A percentile compares a stretch with the other conserved stretches of the same genome.
These are phyloP conservation scores for Maccullochella peelii DNA, from an alignment of 2,113 vertebrate genomes.

Conservation along the genomic window DNA sequence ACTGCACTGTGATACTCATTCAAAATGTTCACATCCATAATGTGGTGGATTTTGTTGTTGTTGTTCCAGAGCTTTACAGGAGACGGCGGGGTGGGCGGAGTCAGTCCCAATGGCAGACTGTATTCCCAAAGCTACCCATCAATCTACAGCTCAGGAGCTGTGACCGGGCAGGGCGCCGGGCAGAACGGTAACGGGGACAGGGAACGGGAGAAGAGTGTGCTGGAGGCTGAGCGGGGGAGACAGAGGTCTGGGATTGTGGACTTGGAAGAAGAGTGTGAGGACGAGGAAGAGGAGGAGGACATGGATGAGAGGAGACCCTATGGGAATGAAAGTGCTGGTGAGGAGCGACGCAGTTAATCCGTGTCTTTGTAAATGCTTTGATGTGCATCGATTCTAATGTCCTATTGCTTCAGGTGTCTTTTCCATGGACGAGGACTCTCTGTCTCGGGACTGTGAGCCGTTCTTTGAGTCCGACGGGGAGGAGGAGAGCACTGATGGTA, in stretches of 20 bases:
- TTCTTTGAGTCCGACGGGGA: conserved; percentile 90
- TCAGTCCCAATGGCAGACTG: conserved; percentile 77
- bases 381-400: background rate
- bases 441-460: conserved; percentile 89
- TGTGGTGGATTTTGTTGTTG: background rate
- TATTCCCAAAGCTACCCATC: conserved; percentile 89
- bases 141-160: conserved; percentile 80
- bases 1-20: background rate
- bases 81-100: conserved; percentile 67
- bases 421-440: conserved; percentile 93
- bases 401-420: conserved; percentile 86
- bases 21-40: background rate
- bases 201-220: conserved; percentile 65
- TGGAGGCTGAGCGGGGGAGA: conserved; percentile 70
- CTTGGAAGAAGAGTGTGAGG: conserved; percentile 81
- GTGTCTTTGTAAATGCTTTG: background rate
- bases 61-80: conserved; percentile 69
- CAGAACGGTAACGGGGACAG: conserved; percentile 71
- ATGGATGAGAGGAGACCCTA: conserved; percentile 82
- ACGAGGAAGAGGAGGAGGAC: conserved; percentile 84
- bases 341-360: rapidly evolving
- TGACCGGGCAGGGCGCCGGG: conserved; percentile 53
- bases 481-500: conserved; percentile 89
- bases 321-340: conserved; percentile 84
- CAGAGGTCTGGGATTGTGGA: conserved; percentile 78